Conservation (phyloP, 2,113 vertebrate species). For the Butorides virescens region DNA sequence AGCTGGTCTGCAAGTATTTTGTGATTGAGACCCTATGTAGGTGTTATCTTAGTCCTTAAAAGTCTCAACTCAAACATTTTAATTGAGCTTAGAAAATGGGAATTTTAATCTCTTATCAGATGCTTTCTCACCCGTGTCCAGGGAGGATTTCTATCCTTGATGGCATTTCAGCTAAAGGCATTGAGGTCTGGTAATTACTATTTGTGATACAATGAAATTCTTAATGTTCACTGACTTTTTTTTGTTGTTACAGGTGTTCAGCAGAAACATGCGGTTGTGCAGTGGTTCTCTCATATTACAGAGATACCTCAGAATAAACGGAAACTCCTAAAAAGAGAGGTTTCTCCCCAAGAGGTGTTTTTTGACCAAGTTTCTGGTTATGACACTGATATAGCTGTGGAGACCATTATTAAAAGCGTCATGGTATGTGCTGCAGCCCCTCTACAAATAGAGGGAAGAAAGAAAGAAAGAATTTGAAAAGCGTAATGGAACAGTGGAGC, state of each 20-base stretch:
- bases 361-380: conserved; percentile 75
- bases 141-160: not conserved
- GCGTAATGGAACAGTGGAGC: not conserved
- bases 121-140: not conserved
- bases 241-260: conserved; percentile 56
- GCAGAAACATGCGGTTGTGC: conserved; percentile 83
- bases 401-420: conserved; percentile 82
- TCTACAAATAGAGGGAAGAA: not conserved
- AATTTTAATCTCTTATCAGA: not conserved
- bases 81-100: not conserved
- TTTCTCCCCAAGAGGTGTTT: conserved; percentile 86
- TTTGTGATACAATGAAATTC: not conserved
- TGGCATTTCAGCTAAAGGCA: not conserved
- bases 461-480: not conserved
- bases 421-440: conserved; percentile 67
- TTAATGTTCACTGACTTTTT: not conserved
- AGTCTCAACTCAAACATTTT: not conserved
- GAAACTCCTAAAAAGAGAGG: conserved; percentile 78
- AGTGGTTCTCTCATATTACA: conserved; percentile 84
- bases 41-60: not conserved
- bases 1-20: not conserved
- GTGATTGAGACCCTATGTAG: not conserved
- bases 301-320: conserved; percentile 82
- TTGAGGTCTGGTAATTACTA: not conserved
- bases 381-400: conserved; percentile 78